Evolutionary conservation across 2,888 invertebrate genomes (phyloP).

Genomic region (Epistrophella euchroma): DNA sequence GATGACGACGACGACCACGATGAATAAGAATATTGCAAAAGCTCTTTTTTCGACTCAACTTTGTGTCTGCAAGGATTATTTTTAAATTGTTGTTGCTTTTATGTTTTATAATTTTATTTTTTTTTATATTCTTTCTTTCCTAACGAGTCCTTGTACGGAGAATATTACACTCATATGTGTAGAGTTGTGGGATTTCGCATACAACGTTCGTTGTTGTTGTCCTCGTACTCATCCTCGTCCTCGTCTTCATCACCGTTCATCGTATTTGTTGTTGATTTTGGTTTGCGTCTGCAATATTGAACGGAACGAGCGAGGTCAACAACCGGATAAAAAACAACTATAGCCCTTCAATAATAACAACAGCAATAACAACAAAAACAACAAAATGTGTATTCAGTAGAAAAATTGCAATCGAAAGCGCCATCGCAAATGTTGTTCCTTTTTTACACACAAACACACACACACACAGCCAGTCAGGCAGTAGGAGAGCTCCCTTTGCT

Average conservation of each 20-base stretch:
- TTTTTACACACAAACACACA: constrained; percentile 50
- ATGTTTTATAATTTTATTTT: not conserved
- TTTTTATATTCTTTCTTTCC: constrained; percentile 1
- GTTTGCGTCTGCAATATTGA: constrained; percentile 53
- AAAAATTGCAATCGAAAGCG: constrained; percentile 73
- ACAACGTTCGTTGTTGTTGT: not conserved
- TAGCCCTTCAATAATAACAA: constrained; percentile 50
- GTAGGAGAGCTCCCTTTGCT: constrained; percentile 12
- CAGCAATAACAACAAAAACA: constrained; percentile 54
- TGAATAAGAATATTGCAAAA: constrained; percentile 46
- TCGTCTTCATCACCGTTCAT: constrained; percentile 13
- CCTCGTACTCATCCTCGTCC: constrained; percentile 15
- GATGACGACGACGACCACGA: not conserved
- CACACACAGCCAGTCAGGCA: constrained; percentile 13
- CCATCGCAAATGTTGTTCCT: constrained; percentile 69
- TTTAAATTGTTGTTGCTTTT: constrained; percentile 39
- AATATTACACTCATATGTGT: constrained; percentile 68
- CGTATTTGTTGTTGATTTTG: constrained; percentile 15
- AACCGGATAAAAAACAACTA: constrained; percentile 71
- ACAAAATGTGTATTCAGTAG: constrained; percentile 38
- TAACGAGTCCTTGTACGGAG: constrained; percentile 51
- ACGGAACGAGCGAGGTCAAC: constrained; percentile 61
- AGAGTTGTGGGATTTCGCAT: constrained; percentile 56
- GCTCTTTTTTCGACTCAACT: constrained; percentile 42
- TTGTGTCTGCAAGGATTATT: constrained; percentile 65